Evolutionary conservation across 2,797 vertebrate genomes (phyloP), one percentile per base, ranked within the genome.

Genomic region (Rhyacichthys aspro): DNA sequence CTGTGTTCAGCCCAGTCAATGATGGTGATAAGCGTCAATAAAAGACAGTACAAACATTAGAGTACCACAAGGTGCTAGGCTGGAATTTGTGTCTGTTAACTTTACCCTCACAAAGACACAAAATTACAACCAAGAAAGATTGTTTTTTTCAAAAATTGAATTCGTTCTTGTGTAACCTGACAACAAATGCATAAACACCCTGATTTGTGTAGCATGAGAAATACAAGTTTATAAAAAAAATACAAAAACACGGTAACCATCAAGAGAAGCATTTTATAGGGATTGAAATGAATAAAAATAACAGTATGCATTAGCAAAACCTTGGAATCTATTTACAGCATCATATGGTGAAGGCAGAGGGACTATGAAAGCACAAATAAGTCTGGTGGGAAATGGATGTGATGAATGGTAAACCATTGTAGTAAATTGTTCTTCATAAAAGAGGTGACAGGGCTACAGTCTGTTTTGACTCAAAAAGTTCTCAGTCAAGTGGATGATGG

Each of bases 281-380:
- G 70, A 82, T 86, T 86, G 87, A 91, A 92, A 91, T 91, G 65
- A 86, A 72, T 60, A 75, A 65, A 59, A 93, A 93, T 86, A 92
- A 91, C 90, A 90, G 56, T 37, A 56, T 55, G 43, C 36, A 39
- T 58, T 67, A 76, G 69, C 67, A 72, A 84, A 85, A 73, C 28
- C 47, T 84, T 84, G 69, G 62, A 81, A 76, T 86, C 72, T 92
- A 93, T 93, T 90, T 93, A 93, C 91, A 92, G 84, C 67, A 37
- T 73, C 62, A 44, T 57, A 71, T 87, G 73, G 52, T 68, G 50
- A 82, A 59, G 84, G 80, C 16, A 48, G 44, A 34, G 60, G 63
- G 57, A 66, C 68, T 88, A 87, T 74, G 80, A 89, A 89, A 88
- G 74, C 67, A 82, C 67, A 66, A 76, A 78, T 82, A 68, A 65